Conservation (phyloP, 2,113 vertebrate genomes). For the Agapornis roseicollis region DNA sequence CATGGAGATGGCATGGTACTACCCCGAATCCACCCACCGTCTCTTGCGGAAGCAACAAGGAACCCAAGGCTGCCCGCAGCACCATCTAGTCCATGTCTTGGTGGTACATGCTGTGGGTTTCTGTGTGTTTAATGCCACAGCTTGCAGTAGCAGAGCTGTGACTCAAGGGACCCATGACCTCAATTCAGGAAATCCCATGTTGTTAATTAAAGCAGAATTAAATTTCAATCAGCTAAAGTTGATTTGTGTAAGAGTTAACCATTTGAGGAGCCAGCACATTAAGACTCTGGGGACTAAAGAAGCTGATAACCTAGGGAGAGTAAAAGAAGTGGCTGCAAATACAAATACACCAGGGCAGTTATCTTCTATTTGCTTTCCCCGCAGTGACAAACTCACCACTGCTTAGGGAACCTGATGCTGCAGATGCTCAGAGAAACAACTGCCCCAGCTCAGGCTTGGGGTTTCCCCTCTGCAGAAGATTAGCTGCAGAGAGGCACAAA, state of each 20-base stretch:
- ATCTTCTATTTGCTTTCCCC: neutral
- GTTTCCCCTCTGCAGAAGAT: neutral
- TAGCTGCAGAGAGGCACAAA: neutral
- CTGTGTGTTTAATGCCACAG: neutral
- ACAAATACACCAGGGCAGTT: neutral
- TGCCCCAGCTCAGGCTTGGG: rapidly evolving
- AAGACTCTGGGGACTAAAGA: neutral
- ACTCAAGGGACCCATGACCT: neutral
- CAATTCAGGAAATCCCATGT: neutral
- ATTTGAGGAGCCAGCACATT: neutral
- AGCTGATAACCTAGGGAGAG: neutral
- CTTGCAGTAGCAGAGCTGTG: neutral
- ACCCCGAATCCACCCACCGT: neutral
- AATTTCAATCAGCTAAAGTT: neutral
- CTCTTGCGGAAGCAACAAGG: neutral
- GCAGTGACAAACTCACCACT: neutral
- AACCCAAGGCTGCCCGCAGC: neutral
- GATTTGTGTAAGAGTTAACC: neutral
- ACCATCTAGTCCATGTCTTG: rapidly evolving
- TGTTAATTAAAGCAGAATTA: neutral
- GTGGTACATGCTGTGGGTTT: neutral
- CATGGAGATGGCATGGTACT: neutral
- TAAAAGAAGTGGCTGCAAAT: neutral
- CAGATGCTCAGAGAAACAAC: neutral
- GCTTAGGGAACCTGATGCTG: rapidly evolving